Percentiles rank a stretch among this genome's conserved stretches.
Conservation (phyloP, 2,888 invertebrate genomes). For the Patella ulyssiponensis region DNA sequence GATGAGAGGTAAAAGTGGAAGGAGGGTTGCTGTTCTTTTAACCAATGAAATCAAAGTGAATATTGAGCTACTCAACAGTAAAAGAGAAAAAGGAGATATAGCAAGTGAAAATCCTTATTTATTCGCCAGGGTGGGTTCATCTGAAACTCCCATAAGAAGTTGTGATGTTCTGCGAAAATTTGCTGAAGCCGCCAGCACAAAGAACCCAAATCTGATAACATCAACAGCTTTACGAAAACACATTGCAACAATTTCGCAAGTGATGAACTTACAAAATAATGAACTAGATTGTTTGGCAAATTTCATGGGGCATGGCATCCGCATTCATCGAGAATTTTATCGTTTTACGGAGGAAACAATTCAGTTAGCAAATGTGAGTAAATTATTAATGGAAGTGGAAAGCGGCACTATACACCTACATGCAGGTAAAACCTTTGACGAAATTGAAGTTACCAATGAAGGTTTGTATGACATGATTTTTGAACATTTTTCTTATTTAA, state of each 20-base stretch:
- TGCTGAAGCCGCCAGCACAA: not conserved
- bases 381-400: constrained; percentile 2
- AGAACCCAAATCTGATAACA: not conserved
- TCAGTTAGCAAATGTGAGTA: not conserved
- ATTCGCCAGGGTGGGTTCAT: not conserved
- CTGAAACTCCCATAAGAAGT: constrained; percentile 7
- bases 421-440: no score
- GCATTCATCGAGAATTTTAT: not conserved
- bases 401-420: not conserved
- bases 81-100: not conserved
- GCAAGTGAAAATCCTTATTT: not conserved
- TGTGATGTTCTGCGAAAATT: constrained; percentile 7
- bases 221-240: constrained; percentile 4
- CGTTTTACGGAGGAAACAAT: not conserved
- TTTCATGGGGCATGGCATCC: not conserved
- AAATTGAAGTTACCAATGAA: not conserved
- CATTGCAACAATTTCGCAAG: not conserved
- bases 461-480: not conserved
- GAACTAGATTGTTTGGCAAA: not conserved
- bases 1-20: not conserved
- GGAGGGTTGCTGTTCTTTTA: not conserved
- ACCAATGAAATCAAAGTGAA: not conserved
- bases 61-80: not conserved
- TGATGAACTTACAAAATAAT: not conserved
- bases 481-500: no score